phyloP scores from a whole-genome alignment of 2,888 invertebrate genomes.

The Halocaridina rubra region DNA sequence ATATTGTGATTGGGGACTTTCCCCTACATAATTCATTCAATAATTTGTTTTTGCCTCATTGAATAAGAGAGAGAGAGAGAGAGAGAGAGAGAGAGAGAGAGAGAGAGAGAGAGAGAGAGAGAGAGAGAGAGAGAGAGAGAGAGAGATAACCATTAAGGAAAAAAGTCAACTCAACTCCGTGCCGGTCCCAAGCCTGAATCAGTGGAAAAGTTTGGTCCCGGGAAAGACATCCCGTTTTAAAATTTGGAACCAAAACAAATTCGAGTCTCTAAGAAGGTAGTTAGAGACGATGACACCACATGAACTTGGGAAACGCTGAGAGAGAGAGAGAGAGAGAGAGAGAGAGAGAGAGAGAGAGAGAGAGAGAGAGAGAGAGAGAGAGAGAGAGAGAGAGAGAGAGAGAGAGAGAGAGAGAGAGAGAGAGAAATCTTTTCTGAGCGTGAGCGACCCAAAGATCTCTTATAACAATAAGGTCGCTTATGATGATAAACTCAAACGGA shows the following conservation, averaged over 20 bases:
- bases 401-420: background rate
- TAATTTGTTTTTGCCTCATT: slow-evolving; percentile 43
- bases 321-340: background rate
- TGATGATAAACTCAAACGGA: too few relatives aligned
- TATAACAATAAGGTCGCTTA: too few relatives aligned
- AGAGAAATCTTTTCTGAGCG: background rate
- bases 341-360: background rate
- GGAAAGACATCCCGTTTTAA: too few relatives aligned
- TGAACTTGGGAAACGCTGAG: background rate
- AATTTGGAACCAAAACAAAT: too few relatives aligned
- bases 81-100: background rate
- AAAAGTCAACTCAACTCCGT: too few relatives aligned
- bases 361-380: background rate
- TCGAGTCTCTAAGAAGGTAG: too few relatives aligned
- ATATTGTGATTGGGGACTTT: slow-evolving; percentile 39
- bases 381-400: background rate
- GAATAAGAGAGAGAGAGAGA: background rate
- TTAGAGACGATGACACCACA: too few relatives aligned
- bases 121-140: background rate
- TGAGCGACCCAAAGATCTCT: background rate
- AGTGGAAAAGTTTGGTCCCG: too few relatives aligned
- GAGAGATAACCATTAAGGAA: background rate
- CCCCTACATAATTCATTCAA: slow-evolving; percentile 44
- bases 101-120: background rate
- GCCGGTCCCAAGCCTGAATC: too few relatives aligned